Percentiles rank a stretch among this genome's conserved stretches.
These are phyloP conservation scores for Orientallactaga sibirica DNA, from an alignment of 2,797 vertebrate species.

Conservation along the genomic window DNA sequence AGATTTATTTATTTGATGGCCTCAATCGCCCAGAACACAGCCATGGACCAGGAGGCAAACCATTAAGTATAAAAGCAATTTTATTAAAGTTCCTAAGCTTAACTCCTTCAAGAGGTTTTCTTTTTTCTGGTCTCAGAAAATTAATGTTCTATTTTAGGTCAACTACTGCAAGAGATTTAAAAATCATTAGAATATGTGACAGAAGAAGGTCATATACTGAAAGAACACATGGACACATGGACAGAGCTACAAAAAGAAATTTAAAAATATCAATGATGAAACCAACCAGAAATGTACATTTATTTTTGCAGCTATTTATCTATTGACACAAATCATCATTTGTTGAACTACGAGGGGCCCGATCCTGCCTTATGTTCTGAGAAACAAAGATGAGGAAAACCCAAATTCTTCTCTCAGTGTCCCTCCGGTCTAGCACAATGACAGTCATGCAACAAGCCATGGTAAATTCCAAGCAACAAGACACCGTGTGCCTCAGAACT, in stretches of 20 bases:
- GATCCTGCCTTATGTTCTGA: neutral
- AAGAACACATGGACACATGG: neutral
- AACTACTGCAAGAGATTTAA: neutral
- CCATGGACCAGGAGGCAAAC: neutral
- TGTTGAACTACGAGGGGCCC: neutral
- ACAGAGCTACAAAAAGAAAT: neutral
- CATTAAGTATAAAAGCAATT: neutral
- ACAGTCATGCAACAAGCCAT: neutral
- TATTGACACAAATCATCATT: neutral
- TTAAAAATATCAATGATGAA: neutral
- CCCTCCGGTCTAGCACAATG: neutral
- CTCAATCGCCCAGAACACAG: neutral
- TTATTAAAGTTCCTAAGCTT: neutral
- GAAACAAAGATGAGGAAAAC: neutral
- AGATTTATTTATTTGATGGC: conserved; percentile 11
- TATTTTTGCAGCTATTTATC: neutral
- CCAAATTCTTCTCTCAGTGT: neutral
- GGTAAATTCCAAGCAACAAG: neutral
- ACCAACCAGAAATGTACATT: neutral
- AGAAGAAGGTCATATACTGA: neutral
- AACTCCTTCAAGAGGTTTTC: neutral
- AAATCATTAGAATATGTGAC: neutral
- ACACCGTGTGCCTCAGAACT: too few species aligned
- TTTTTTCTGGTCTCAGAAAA: neutral
- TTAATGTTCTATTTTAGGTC: neutral